Conservation (phyloP, 1,140 invertebrate species). For the Aethina tumida region DNA sequence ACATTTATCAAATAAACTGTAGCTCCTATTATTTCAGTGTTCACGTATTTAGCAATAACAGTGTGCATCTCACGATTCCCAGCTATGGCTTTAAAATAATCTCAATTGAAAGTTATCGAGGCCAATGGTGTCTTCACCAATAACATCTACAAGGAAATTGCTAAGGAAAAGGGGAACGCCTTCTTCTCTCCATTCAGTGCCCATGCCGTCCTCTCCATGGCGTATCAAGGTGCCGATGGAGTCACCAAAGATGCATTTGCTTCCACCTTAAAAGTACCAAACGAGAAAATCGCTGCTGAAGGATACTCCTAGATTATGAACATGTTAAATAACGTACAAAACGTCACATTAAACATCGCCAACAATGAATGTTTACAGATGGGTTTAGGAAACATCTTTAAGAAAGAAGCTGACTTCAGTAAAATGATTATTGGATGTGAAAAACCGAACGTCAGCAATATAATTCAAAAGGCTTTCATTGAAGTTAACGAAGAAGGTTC, state of each 20-base stretch:
- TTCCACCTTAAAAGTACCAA: conserved; percentile 18
- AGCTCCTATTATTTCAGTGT: too few relatives aligned
- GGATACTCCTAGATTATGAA: conserved; percentile 35
- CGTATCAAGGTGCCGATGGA: conserved; percentile 42
- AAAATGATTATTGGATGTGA: conserved; percentile 40
- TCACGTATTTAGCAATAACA: too few relatives aligned
- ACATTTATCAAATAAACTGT: too few relatives aligned
- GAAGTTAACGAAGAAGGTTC: conserved; percentile 67
- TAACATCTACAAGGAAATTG: conserved; percentile 20
- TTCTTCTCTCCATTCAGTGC: conserved; percentile 39
- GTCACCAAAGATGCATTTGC: conserved; percentile 45
- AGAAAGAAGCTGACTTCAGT: conserved; percentile 41
- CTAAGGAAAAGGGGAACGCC: conserved; percentile 32
- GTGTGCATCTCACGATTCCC: too few relatives aligned
- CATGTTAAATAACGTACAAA: conserved; percentile 34
- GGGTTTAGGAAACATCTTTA: conserved; percentile 49
- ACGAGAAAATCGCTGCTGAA: conserved; percentile 18
- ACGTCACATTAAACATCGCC: conserved; percentile 46
- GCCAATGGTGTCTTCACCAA: conserved; percentile 23
- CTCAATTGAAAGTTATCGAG: too few relatives aligned
- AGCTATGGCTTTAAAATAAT: too few relatives aligned
- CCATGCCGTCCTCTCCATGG: conserved; percentile 37
- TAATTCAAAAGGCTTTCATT: conserved; percentile 64
- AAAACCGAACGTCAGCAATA: conserved; percentile 43
- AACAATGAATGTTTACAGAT: conserved; percentile 59